phyloP scores from a whole-genome alignment of 2,113 vertebrate species.

The Acanthisitta chloris region DNA sequence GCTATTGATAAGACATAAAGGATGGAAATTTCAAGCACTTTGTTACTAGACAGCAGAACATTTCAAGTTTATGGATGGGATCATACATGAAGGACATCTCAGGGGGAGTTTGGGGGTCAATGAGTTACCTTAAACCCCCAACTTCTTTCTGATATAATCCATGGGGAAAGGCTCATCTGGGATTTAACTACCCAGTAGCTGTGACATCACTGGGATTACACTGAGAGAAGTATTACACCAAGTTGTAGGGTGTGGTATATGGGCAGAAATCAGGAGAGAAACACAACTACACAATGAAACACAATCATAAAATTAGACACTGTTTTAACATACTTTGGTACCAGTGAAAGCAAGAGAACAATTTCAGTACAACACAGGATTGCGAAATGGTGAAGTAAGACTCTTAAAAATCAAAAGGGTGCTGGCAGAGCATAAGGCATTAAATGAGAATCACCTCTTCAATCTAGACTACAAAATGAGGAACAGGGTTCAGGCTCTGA shows the following conservation, averaged over 20 bases:
- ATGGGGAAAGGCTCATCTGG: neutral
- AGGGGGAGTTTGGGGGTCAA: neutral
- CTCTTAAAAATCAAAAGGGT: neutral
- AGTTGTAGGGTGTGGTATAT: neutral
- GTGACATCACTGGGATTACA: neutral
- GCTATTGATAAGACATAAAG: neutral
- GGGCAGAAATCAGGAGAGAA: neutral
- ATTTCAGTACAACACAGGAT: rapidly evolving
- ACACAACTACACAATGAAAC: neutral
- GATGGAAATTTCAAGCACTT: neutral
- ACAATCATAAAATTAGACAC: no score
- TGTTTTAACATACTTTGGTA: neutral
- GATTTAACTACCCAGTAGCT: neutral
- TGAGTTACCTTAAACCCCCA: neutral
- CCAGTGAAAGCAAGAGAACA: neutral
- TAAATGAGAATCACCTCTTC: rapidly evolving
- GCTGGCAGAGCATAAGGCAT: neutral
- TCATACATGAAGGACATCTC: rapidly evolving
- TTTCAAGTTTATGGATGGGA: neutral
- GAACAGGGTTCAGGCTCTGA: neutral
- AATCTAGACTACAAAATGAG: neutral
- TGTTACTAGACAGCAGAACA: rapidly evolving
- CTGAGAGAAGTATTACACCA: neutral
- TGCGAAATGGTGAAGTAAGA: neutral
- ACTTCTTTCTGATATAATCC: neutral